A percentile compares a stretch with the other conserved stretches of the same genome.
phyloP scores from a whole-genome alignment of 2,113 vertebrate species.

The Picathartes gymnocephalus region DNA sequence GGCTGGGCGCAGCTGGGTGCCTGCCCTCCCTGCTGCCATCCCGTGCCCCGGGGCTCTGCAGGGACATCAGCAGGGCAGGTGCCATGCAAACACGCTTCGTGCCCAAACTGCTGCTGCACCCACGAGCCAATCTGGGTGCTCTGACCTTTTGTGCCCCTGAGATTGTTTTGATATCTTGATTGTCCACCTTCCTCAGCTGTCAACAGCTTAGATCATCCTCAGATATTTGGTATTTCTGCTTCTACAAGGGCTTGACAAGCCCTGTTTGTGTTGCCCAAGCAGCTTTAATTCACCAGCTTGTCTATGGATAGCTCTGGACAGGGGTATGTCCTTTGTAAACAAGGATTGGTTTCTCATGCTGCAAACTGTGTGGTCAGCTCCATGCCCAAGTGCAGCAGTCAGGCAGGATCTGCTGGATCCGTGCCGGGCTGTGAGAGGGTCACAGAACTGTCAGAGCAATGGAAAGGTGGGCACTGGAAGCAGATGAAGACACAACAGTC shows the following conservation, averaged over 20 bases:
- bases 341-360: not conserved
- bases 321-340: not conserved
- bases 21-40: not conserved
- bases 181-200: not conserved
- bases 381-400: not conserved
- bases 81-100: accelerated
- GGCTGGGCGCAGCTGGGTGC: not conserved
- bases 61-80: accelerated
- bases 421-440: not conserved
- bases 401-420: not conserved
- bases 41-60: not conserved
- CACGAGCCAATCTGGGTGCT: accelerated
- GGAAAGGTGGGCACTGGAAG: not conserved
- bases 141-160: accelerated
- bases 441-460: not conserved
- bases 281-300: not conserved
- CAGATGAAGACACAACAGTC: not conserved
- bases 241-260: not conserved
- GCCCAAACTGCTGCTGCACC: not conserved
- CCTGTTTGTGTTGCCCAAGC: not conserved
- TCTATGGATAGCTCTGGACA: accelerated
- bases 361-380: not conserved
- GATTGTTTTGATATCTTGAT: not conserved
- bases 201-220: not conserved
- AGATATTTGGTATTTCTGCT: not conserved